Evolutionary conservation across 2,888 invertebrate genomes (phyloP).

Genomic region (Drosophila pullipes): DNA sequence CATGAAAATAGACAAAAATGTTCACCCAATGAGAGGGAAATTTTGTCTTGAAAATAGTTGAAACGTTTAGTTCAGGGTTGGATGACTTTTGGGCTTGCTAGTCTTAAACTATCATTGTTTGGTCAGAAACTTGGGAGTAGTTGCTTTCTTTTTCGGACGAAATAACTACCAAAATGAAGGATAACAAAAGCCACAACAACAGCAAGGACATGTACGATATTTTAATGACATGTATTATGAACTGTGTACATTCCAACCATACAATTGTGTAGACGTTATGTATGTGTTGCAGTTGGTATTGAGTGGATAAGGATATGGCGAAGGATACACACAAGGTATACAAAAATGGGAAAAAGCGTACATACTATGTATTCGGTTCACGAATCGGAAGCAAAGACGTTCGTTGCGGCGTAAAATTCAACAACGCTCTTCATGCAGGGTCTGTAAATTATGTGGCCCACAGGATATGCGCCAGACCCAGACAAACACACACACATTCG

Average conservation of each 20-base stretch:
- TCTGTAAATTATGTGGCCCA: constrained; percentile 74
- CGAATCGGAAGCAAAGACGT: constrained; percentile 68
- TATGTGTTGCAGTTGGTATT: constrained; percentile 56
- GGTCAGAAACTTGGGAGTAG: constrained; percentile 25
- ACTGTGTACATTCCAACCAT: constrained; percentile 46
- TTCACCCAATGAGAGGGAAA: constrained; percentile 24
- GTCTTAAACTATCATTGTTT: not conserved
- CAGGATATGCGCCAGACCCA: constrained; percentile 79
- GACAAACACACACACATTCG: constrained; percentile 25
- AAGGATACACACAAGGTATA: constrained; percentile 40
- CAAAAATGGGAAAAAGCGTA: constrained; percentile 48
- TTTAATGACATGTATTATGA: constrained; percentile 61
- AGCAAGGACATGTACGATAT: constrained; percentile 49
- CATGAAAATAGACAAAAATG: constrained; percentile 15
- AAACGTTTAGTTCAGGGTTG: constrained; percentile 26
- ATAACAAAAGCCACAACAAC: constrained; percentile 36
- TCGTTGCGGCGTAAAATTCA: constrained; percentile 75
- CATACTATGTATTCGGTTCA: constrained; percentile 75
- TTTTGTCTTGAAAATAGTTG: constrained; percentile 47
- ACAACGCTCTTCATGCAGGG: constrained; percentile 63
- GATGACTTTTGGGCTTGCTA: not conserved
- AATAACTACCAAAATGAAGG: constrained; percentile 23
- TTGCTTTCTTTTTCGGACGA: constrained; percentile 27
- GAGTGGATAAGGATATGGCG: constrained; percentile 57
- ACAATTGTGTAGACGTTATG: constrained; percentile 8